phyloP scores from a whole-genome alignment of 2,797 vertebrate genomes.

The Lycodopsis pacificus region DNA sequence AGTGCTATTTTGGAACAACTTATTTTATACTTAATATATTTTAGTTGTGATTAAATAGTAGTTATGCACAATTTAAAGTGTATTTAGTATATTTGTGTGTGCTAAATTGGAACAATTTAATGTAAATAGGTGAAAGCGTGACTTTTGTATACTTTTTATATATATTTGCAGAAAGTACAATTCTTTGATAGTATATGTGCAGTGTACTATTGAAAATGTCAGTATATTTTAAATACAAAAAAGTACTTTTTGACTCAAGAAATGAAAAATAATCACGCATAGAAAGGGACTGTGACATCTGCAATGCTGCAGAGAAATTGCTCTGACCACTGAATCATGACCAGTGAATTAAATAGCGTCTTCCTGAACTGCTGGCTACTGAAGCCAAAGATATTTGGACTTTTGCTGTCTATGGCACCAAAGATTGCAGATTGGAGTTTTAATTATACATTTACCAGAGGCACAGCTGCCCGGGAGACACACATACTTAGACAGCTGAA shows the following conservation, averaged over 20 bases:
- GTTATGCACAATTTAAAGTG: too few species aligned
- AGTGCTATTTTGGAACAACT: too few species aligned
- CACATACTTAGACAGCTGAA: not conserved
- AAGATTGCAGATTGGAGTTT: slow-evolving; percentile 4
- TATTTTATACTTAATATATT: too few species aligned
- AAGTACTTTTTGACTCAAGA: not conserved
- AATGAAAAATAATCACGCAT: not conserved
- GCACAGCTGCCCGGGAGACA: not conserved
- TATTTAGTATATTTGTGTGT: too few species aligned
- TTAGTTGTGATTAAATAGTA: too few species aligned
- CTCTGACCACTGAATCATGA: slow-evolving; percentile 24
- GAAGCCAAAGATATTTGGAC: slow-evolving; percentile 14
- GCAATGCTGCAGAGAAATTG: slow-evolving; percentile 25
- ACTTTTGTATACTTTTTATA: too few species aligned
- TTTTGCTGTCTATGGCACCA: slow-evolving; percentile 8
- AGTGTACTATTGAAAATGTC: too few species aligned
- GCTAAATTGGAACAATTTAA: too few species aligned
- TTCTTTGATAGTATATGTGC: too few species aligned
- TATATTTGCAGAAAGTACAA: too few species aligned
- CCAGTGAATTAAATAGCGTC: not conserved
- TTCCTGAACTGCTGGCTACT: not conserved
- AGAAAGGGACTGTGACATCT: slow-evolving; percentile 3
- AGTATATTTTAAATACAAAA: too few species aligned
- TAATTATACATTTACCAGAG: slow-evolving; percentile 22
- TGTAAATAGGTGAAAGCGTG: too few species aligned